phyloP scores from a whole-genome alignment of 2,888 invertebrate species.

The Gortyna flavago region DNA sequence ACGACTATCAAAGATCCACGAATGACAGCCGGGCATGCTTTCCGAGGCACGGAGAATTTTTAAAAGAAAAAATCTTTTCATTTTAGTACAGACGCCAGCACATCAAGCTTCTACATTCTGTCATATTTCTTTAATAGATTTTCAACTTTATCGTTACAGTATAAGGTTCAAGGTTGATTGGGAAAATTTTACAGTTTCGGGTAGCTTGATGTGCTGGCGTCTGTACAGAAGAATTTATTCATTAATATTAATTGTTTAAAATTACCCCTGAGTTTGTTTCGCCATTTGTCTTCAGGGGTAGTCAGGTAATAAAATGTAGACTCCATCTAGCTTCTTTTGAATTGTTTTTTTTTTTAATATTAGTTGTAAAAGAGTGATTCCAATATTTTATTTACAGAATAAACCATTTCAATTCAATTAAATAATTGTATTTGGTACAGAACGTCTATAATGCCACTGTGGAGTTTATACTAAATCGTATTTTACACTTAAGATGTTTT shows the following conservation, averaged over 20 bases:
- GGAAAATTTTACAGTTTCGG: too few relatives aligned
- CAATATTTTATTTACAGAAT: neutral
- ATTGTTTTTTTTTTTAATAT: neutral
- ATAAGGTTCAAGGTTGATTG: too few relatives aligned
- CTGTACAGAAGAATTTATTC: neutral
- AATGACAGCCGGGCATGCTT: too few relatives aligned
- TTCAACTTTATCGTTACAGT: too few relatives aligned
- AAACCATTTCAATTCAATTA: neutral
- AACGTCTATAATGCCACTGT: conserved; percentile 5
- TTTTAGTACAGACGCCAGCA: too few relatives aligned
- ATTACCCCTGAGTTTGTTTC: neutral
- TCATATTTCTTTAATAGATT: too few relatives aligned
- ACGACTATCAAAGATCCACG: too few relatives aligned
- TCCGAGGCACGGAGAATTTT: too few relatives aligned
- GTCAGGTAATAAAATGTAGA: neutral
- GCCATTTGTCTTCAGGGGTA: neutral
- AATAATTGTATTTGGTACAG: conserved; percentile 16
- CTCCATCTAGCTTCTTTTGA: neutral
- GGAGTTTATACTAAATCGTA: conserved; percentile 3
- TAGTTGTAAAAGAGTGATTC: neutral
- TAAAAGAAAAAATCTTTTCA: neutral
- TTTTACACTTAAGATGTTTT: conserved; percentile 22
- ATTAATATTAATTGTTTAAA: neutral
- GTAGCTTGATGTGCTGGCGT: too few relatives aligned
- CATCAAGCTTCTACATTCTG: too few relatives aligned